Evolutionary conservation across 1,140 invertebrate genomes (phyloP), one percentile per base, ranked within the genome.

Genomic region (Aculops lycopersici): DNA sequence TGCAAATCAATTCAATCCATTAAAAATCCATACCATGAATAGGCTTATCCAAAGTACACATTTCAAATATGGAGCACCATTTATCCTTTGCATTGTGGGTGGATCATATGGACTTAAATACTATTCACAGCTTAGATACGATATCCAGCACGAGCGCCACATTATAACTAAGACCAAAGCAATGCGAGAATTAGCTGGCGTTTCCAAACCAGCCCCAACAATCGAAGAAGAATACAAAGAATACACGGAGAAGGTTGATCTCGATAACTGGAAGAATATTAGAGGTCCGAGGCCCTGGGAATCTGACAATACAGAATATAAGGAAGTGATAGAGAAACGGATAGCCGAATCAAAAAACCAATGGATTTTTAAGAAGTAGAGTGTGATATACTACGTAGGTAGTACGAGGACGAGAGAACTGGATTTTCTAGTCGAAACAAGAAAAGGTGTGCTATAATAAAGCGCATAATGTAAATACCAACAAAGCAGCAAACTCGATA

Each of bases 241-340:
- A 13, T 38, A 38, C 20, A n/a, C 13, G 14, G 35, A 36, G 5
- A 41, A 18, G 4, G 20, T 20, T n/a, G 43, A 21, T 5, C 43
- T 36, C 16, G 41, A 45, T 8, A 35, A 43, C 14, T 45, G 43
- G 43, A 37, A 42, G 36, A 45, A 45, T 39, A 38, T 45, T 4
- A 40, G 43, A 15, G 43, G 42, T 4, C 43, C 43, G 14, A 20
- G 43, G 14, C 43, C 43, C n/a, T 45, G 43, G 43, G 40, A 41
- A 17, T 17, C 37, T 17, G 41, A 44, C 21, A 43, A 37, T 20
- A 12, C 19, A 20, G 21, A 45, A 20, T 45, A 38, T 20, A 44
- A 16, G n/a, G n/a, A 43, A 18, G 2, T 45, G 3, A 37, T 45
- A 2, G 40, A 45, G 20, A 18, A 38, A 36, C 18, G 40, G 17